phyloP scores from a whole-genome alignment of 2,113 vertebrate species.

The Illadopsis cleaveri region DNA sequence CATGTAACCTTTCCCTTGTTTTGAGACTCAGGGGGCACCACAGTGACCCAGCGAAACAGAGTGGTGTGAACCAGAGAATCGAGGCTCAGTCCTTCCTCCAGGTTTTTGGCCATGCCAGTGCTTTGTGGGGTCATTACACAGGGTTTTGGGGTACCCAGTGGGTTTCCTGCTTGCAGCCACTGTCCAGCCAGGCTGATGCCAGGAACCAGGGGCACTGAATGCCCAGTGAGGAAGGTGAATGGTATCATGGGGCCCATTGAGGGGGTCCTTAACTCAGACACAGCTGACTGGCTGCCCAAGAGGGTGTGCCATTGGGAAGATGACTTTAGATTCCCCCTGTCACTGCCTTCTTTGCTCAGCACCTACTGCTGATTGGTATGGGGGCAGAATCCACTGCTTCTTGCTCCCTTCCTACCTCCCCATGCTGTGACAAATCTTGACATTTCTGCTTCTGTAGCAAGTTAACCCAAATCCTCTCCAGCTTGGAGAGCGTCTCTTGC shows the following conservation, averaged over 20 bases:
- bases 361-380: not conserved
- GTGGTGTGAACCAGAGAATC: not conserved
- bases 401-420: not conserved
- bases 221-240: fast-evolving
- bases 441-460: not conserved
- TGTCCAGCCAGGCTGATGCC: not conserved
- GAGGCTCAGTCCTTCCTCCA: not conserved
- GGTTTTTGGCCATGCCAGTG: not conserved
- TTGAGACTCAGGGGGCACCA: not conserved
- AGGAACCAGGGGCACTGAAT: not conserved
- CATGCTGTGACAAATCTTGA: not conserved
- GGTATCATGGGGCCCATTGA: not conserved
- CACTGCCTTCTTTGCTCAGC: not conserved
- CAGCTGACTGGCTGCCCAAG: not conserved
- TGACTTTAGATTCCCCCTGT: not conserved
- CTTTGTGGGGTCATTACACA: not conserved
- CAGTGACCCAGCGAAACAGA: not conserved
- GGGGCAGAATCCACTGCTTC: not conserved
- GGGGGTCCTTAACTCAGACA: not conserved
- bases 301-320: not conserved
- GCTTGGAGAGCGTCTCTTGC: not conserved
- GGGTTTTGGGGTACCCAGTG: not conserved
- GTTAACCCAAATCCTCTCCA: not conserved
- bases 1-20: not conserved
- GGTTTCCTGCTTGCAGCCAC: not conserved